Conservation (phyloP, 2,888 invertebrate species). For the Cremastinae sp. region DNA sequence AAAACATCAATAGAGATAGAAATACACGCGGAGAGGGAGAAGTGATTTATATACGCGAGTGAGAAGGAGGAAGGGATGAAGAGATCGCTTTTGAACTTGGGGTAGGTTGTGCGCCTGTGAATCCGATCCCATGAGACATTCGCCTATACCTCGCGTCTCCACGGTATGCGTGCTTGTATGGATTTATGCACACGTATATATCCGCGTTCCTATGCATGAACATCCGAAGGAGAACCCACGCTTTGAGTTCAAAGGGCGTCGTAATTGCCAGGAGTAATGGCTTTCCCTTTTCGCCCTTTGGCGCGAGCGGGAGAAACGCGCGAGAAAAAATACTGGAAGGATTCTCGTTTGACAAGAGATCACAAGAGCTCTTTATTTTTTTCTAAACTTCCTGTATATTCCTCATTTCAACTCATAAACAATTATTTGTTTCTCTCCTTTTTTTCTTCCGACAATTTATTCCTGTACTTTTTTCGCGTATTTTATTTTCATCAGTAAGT, state of each 20-base stretch:
- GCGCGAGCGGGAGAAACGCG: not conserved
- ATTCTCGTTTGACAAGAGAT: slow-evolving; percentile 11
- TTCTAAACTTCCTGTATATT: not conserved
- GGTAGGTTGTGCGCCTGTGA: slow-evolving; percentile 8
- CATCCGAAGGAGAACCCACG: slow-evolving; percentile 39
- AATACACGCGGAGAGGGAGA: slow-evolving; percentile 8
- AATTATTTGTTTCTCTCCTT: not conserved
- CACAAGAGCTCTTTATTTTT: slow-evolving; percentile 1
- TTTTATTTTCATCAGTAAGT: no score
- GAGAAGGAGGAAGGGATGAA: slow-evolving; percentile 47
- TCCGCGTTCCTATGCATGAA: slow-evolving; percentile 19
- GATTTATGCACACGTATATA: not conserved
- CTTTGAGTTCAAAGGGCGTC: slow-evolving; percentile 69
- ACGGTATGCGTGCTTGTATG: slow-evolving; percentile 18
- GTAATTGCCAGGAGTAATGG: slow-evolving; percentile 70
- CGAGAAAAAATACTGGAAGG: not conserved
- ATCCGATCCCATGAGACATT: slow-evolving; percentile 53
- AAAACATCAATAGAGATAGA: not conserved
- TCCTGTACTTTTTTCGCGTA: no score
- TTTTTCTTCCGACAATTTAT: no score
- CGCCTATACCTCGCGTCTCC: slow-evolving; percentile 21
- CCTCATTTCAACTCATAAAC: slow-evolving; percentile 28
- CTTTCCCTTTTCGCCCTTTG: slow-evolving; percentile 62
- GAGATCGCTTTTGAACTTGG: no score
- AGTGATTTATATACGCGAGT: slow-evolving; percentile 24